Percentiles rank a stretch among this genome's conserved stretches.
Conservation (phyloP, 2,113 vertebrate species). For the Eolophus roseicapilla region DNA sequence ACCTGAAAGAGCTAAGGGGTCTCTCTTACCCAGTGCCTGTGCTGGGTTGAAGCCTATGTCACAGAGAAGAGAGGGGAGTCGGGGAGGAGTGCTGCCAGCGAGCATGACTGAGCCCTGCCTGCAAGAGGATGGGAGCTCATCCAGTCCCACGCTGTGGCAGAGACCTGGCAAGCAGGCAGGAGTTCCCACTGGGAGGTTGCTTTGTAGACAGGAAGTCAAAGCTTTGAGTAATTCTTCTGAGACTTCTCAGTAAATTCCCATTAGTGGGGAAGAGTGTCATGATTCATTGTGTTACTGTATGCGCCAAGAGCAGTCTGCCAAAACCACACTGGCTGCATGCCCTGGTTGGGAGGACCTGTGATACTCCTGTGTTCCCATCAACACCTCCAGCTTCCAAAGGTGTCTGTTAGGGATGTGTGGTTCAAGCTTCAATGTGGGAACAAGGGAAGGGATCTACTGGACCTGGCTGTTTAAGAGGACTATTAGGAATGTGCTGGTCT, state of each 20-base stretch:
- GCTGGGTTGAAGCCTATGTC: neutral
- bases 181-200: neutral
- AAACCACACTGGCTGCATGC: neutral
- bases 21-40: neutral
- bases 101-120: neutral
- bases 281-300: neutral
- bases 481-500: neutral
- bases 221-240: neutral
- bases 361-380: rapidly evolving
- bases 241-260: neutral
- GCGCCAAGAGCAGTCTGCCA: neutral
- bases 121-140: neutral
- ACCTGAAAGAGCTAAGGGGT: neutral
- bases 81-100: neutral
- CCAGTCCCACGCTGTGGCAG: neutral
- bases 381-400: neutral
- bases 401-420: neutral
- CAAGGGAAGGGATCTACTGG: neutral
- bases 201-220: neutral
- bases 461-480: neutral
- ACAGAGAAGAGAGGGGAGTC: neutral
- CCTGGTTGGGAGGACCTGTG: rapidly evolving
- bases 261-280: rapidly evolving
- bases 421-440: neutral
- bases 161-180: neutral